Percentiles rank a stretch among this genome's conserved stretches.
These are phyloP conservation scores for Chiloscyllium punctatum DNA, from an alignment of 2,797 vertebrate genomes.

Conservation along the genomic window DNA sequence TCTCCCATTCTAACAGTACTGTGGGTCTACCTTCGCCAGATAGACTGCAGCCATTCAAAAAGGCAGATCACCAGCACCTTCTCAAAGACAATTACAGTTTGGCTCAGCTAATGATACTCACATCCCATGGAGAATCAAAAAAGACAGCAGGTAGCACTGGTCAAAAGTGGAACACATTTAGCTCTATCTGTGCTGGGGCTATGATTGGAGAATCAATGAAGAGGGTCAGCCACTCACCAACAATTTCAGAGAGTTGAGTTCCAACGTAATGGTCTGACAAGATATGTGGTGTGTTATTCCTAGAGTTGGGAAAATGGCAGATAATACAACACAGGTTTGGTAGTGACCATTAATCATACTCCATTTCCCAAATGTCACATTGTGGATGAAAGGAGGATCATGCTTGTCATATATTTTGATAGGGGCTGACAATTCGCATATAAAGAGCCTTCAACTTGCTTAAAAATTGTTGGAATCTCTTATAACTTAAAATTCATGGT, in stretches of 20 bases:
- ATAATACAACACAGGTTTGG: not conserved
- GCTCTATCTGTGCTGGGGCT: not conserved
- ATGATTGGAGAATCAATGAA: not conserved
- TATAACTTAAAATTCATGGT: not conserved
- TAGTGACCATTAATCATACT: not conserved
- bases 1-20: no score
- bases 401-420: not conserved
- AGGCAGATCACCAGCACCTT: no score
- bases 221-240: not conserved
- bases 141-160: not conserved
- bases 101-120: not conserved
- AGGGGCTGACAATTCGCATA: not conserved
- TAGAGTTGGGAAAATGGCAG: not conserved
- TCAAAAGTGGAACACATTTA: not conserved
- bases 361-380: not conserved
- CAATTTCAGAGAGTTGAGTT: not conserved
- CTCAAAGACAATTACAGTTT: no score
- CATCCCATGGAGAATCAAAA: not conserved
- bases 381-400: not conserved
- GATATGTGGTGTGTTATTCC: not conserved
- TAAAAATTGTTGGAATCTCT: not conserved
- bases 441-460: not conserved
- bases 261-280: not conserved
- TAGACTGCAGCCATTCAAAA: no score
- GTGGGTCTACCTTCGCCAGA: no score